phyloP scores from a whole-genome alignment of 2,797 vertebrate genomes.

The Delichon dasypus region DNA sequence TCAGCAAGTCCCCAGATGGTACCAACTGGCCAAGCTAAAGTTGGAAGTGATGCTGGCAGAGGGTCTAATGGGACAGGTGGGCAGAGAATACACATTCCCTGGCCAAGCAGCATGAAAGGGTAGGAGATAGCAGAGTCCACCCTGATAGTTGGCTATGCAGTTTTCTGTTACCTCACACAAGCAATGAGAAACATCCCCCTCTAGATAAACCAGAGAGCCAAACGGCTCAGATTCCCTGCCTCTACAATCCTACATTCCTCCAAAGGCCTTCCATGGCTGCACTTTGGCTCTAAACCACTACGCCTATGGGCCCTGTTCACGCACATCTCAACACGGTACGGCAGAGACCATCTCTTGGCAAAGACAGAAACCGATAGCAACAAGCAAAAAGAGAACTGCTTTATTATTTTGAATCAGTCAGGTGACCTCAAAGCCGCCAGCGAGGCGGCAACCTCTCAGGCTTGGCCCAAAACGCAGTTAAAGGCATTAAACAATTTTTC shows the following conservation, averaged over 20 bases:
- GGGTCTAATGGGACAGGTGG: neutral
- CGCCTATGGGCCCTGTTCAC: accelerated
- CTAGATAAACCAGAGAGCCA: neutral
- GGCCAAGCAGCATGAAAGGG: neutral
- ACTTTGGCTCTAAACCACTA: neutral
- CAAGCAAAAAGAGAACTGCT: neutral
- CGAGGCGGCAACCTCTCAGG: neutral
- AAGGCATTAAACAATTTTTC: neutral
- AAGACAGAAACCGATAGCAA: neutral
- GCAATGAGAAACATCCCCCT: neutral
- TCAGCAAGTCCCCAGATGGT: neutral
- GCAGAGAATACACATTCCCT: neutral
- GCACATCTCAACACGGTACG: neutral
- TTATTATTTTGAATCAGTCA: neutral
- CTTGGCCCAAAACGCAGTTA: neutral
- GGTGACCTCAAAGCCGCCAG: neutral
- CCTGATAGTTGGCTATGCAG: neutral
- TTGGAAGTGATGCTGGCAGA: neutral
- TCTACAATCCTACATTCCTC: neutral
- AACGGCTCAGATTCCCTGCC: neutral
- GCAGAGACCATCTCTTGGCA: neutral
- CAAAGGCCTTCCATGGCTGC: neutral
- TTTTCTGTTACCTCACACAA: neutral
- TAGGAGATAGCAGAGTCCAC: neutral
- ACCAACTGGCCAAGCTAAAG: neutral